Evolutionary conservation across 37 sponge, comb jelly and placozoan species (phyloP).

Genomic region (Diacarnus erythraeanus): DNA sequence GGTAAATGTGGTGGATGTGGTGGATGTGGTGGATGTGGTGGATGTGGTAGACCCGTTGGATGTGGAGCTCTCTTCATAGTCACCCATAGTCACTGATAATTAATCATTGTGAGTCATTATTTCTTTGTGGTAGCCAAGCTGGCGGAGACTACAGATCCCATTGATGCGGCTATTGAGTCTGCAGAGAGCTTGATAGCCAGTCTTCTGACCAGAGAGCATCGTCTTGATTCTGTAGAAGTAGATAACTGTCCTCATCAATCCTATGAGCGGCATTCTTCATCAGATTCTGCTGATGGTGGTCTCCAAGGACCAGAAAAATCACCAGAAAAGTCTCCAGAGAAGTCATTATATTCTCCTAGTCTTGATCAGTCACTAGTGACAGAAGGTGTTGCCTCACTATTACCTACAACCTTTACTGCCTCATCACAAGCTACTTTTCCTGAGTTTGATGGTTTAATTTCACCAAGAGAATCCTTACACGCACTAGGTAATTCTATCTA

Average conservation of each 20-base stretch:
- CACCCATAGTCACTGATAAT: too few relatives aligned
- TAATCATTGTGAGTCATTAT: too few relatives aligned
- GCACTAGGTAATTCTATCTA: constrained; percentile 8
- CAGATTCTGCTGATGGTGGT: neutral
- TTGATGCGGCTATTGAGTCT: constrained; percentile 44
- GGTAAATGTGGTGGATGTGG: too few relatives aligned
- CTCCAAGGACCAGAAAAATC: neutral
- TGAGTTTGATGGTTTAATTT: neutral
- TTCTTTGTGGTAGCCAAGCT: too few relatives aligned
- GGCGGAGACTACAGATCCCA: constrained; percentile 31
- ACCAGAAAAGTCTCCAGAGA: neutral
- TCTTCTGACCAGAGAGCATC: constrained; percentile 3
- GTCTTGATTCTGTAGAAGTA: neutral
- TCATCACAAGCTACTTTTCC: constrained; percentile 16
- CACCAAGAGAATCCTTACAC: constrained; percentile 24
- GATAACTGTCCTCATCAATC: neutral
- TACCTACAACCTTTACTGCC: constrained; percentile 20
- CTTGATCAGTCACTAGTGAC: constrained; percentile 17
- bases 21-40: too few relatives aligned
- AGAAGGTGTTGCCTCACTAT: constrained; percentile 11
- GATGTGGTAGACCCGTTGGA: too few relatives aligned
- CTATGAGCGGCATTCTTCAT: neutral
- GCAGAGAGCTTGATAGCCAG: constrained; percentile 34
- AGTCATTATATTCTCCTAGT: neutral
- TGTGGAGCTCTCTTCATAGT: too few relatives aligned